Evolutionary conservation across 2,797 vertebrate genomes (phyloP), one percentile per base, ranked within the genome.

Genomic region (Urocyon cinereoargenteus): DNA sequence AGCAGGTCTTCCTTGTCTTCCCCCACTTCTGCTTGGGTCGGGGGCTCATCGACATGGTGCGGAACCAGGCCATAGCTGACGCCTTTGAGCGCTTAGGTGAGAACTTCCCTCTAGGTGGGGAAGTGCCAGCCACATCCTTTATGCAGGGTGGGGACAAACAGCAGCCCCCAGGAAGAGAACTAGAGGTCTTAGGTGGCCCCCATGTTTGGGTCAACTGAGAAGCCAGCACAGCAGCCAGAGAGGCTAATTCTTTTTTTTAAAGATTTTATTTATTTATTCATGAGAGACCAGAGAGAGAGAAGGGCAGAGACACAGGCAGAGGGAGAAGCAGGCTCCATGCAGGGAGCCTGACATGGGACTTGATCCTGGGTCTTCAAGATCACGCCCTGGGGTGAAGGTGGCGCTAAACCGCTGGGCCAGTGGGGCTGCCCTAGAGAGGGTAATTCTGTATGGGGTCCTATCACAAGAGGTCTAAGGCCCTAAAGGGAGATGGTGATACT

Each of bases 21-120:
- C 99, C 99, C 26, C 99, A 99, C 98, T 99, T 99, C 99, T 99
- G 99, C 98, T 97, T 99, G 98, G 99, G 99, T 90, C 99, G 99
- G 90, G 99, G 99, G 34, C 99, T 99, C 96, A 99, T 99, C 0
- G 99, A 99, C 98, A 99, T 99, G 99, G 99, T 99, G 82, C 99
- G 99, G 97, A 99, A 99, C 98, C 99, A 99, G 98, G 99, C 99
- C 2, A 99, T 99, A 99, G 98, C 99, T 0, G 99, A 99, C 0
- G 99, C 99, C 57, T 99, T 99, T 0, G 98, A 99, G 98, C 99
- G 99, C 92, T 99, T 99, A 0, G 99, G 99, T 99, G 96, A 99
- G 98, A 97, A 40, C 19, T 22, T 79, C 66, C 64, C 24, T 0
- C 40, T 6, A 0, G 10, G 19, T 24, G 16, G 0, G 0, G 45